phyloP scores from a whole-genome alignment of 1,140 invertebrate genomes.

The Lordiphosa collinella region DNA sequence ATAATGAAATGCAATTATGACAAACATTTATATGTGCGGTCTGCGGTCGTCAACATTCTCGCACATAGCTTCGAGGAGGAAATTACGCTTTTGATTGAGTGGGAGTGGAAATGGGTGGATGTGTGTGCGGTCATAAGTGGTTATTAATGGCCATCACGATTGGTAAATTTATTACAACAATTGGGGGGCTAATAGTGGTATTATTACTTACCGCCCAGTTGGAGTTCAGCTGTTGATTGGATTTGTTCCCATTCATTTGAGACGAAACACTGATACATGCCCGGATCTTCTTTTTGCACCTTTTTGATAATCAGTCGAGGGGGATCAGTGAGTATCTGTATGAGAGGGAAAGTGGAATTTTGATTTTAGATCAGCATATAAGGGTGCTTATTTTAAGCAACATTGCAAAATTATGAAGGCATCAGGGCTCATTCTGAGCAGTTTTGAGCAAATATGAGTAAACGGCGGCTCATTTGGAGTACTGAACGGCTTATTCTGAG shows the following conservation, averaged over 20 bases:
- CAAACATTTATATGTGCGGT: slow-evolving; percentile 76
- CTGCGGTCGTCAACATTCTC: slow-evolving; percentile 41
- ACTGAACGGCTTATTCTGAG: no score
- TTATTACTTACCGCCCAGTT: slow-evolving; percentile 86
- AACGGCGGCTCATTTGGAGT: no score
- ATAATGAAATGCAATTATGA: slow-evolving; percentile 78
- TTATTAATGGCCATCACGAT: slow-evolving; percentile 60
- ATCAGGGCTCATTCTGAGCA: no score
- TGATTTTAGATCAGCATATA: neutral
- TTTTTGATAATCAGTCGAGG: slow-evolving; percentile 77
- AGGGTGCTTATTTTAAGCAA: no score
- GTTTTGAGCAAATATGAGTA: no score
- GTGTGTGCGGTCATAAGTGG: slow-evolving; percentile 41
- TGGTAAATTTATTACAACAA: slow-evolving; percentile 46
- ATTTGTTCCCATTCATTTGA: slow-evolving; percentile 92
- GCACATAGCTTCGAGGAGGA: slow-evolving; percentile 29
- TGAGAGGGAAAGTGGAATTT: no score
- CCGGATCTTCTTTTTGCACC: slow-evolving; percentile 78
- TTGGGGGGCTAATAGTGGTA: slow-evolving; percentile 8
- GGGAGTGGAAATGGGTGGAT: neutral
- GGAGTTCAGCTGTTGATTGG: slow-evolving; percentile 89
- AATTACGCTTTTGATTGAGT: slow-evolving; percentile 50
- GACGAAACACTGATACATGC: slow-evolving; percentile 94
- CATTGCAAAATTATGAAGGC: no score
- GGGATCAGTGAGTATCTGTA: slow-evolving; percentile 74